Base-by-base conservation (phyloP, 2,113 vertebrate genomes). In the Edolisoma coerulescens region DNA sequence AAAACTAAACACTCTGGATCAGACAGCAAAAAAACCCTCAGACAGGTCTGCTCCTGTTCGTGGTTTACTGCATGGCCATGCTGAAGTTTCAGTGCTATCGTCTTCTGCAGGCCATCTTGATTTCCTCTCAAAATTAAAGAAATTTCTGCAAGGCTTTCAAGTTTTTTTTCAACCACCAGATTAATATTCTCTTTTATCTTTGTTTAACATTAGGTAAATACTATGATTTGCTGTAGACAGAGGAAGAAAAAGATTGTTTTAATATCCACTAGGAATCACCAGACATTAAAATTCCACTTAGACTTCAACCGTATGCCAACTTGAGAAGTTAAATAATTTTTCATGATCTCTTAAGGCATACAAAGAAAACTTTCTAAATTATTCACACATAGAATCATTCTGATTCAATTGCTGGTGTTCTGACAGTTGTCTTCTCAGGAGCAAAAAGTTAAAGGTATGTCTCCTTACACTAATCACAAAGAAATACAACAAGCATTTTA, bases 21-120 rank as follows among this genome's bases (percentile, higher is more conserved):
- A 45, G 12, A 19, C 5, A 83, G 18, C 2, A n/a, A 54, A 73
- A 70, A 32, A 9, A 3, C 1, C 14, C 13, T 37, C n/a, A 61
- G 47, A 2, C 8, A 37, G 5, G 8, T 87, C 16, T 61, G 19
- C 3, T 49, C 19, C 30, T 7, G 1, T 10, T 74, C 1, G 1
- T 52, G 41, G 3, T 41, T 53, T 81, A 7, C 27, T 89, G 3
- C 4, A 32, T 4, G 5, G 1, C 6, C 11, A 9, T 22, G 2
- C 18, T 69, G 24, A 91, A 77, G 3, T 4, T 70, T 50, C n/a
- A 56, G 13, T 22, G 7, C 1, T 68, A 26, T 42, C 8, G 16
- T 83, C 5, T 50, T 45, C 32, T 49, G 8, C 10, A 50, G 21
- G 22, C 3, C 11, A 14, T 28, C 18, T 53, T 70, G 13, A 21